phyloP scores from a whole-genome alignment of 30 jellyfish, hydroid and myxozoan species.

The Hydractinia echinata region DNA sequence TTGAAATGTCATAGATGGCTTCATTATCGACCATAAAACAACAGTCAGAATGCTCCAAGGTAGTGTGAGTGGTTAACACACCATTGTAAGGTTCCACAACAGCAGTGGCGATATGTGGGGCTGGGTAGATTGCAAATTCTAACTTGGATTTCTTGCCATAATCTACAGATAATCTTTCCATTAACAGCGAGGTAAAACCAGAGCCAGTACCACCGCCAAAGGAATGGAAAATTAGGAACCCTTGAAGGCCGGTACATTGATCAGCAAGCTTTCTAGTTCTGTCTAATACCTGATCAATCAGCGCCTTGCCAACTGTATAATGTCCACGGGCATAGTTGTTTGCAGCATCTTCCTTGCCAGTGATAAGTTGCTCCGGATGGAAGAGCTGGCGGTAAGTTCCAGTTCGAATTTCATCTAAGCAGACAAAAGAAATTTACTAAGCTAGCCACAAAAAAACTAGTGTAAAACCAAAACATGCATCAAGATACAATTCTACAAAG shows the following conservation, averaged over 20 bases:
- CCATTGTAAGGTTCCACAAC: constrained; percentile 40
- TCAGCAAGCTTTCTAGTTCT: constrained; percentile 29
- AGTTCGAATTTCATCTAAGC: constrained; percentile 33
- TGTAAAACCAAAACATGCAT: no score
- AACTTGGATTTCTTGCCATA: not conserved
- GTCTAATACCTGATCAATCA: constrained; percentile 30
- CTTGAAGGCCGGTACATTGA: constrained; percentile 34
- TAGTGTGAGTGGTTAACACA: not conserved
- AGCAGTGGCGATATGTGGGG: constrained; percentile 31
- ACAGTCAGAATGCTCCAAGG: constrained; percentile 10
- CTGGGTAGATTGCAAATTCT: not conserved
- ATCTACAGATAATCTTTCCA: constrained; percentile 31
- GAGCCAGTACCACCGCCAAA: not conserved
- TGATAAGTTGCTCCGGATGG: no score
- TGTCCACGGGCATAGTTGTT: constrained; percentile 30
- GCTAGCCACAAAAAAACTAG: no score
- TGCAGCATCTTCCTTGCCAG: no score
- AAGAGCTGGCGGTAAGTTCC: not conserved
- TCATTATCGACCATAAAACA: constrained; percentile 92
- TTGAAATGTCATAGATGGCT: constrained; percentile 87
- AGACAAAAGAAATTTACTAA: not conserved
- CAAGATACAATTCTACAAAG: no score
- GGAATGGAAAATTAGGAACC: constrained; percentile 31
- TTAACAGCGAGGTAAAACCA: constrained; percentile 30
- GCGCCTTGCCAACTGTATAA: constrained; percentile 43